Evolutionary conservation across 2,888 invertebrate species (phyloP).

Genomic region (Invenusta paracnida): DNA sequence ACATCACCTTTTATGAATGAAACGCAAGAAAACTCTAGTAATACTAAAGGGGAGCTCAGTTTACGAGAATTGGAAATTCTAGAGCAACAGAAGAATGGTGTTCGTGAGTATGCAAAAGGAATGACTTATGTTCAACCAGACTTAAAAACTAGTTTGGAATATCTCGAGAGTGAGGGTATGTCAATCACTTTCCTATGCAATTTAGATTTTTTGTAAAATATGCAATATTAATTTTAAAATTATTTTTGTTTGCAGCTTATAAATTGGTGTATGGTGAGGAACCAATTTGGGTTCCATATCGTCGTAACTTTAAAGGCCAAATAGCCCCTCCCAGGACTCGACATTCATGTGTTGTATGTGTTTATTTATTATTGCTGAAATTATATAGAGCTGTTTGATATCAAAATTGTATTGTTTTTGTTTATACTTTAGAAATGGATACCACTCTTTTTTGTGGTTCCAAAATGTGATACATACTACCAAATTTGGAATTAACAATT

Average conservation of each 20-base stretch:
- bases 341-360: not conserved
- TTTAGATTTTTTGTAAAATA: not conserved
- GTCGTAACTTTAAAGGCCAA: slow-evolving; percentile 23
- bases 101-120: not conserved
- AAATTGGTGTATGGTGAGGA: not conserved
- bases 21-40: no score
- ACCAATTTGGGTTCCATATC: not conserved
- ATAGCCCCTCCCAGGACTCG: not conserved
- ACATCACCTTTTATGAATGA: no score
- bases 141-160: not conserved
- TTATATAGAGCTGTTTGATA: not conserved
- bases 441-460: no score
- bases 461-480: no score
- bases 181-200: not conserved
- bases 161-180: not conserved
- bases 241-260: not conserved
- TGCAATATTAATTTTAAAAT: not conserved
- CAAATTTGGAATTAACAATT: no score
- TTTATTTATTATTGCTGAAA: no score
- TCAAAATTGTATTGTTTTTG: no score
- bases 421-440: no score
- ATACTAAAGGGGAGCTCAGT: no score
- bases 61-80: not conserved
- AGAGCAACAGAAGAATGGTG: not conserved
- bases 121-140: not conserved